These are phyloP conservation scores for Elgaria multicarinata DNA, from an alignment of 2,113 vertebrate genomes.

Conservation along the genomic window DNA sequence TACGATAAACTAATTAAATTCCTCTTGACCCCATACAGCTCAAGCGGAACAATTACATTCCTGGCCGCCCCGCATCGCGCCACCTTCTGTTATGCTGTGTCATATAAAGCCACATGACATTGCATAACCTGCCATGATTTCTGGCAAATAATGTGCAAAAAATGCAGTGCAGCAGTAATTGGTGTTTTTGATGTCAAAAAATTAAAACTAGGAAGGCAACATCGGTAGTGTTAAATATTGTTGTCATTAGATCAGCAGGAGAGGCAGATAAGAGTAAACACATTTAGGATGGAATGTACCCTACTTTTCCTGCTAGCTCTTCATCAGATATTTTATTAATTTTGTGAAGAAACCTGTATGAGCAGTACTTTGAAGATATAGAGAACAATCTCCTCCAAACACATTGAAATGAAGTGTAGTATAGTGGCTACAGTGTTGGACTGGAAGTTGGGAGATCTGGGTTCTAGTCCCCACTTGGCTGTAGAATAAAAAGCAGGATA, in stretches of 20 bases:
- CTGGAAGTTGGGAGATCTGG: no score
- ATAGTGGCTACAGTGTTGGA: no score
- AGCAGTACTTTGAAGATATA: neutral
- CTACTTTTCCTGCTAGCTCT: neutral
- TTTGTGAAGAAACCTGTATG: neutral
- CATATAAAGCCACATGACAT: slow-evolving; percentile 3
- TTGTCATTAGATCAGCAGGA: neutral
- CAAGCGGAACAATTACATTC: slow-evolving; percentile 43
- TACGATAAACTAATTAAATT: slow-evolving; percentile 69
- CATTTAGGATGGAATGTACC: neutral
- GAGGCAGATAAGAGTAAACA: neutral
- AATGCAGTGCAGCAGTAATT: neutral
- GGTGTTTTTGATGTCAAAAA: neutral
- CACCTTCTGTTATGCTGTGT: slow-evolving; percentile 48
- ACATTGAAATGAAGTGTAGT: neutral
- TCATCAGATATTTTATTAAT: neutral
- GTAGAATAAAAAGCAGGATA: no score
- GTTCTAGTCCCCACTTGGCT: no score
- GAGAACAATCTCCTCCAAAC: neutral
- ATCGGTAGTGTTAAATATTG: neutral
- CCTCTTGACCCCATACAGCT: slow-evolving; percentile 38
- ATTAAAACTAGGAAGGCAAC: neutral
- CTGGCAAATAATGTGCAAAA: neutral
- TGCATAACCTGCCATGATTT: slow-evolving; percentile 18
- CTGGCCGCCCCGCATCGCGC: slow-evolving; percentile 18